Evolutionary conservation across 2,888 invertebrate genomes (phyloP).

Genomic region (Crossocerus cetratus): DNA sequence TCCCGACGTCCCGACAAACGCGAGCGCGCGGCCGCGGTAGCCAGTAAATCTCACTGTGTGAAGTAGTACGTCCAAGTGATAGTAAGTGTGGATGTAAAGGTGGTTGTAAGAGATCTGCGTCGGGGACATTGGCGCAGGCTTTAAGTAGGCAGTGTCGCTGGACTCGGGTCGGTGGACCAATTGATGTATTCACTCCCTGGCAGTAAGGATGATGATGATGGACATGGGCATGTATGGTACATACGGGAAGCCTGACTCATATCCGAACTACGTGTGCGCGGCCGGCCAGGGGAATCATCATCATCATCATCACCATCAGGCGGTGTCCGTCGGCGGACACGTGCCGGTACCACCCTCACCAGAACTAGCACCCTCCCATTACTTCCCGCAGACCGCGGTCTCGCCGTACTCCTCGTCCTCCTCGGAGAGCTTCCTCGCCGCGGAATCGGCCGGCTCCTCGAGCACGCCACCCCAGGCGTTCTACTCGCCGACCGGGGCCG

Average conservation of each 20-base stretch:
- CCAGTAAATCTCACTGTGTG: too few relatives aligned
- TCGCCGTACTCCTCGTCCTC: constrained; percentile 74
- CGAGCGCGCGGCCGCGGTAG: too few relatives aligned
- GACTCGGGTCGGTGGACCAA: constrained; percentile 45
- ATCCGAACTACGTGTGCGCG: constrained; percentile 71
- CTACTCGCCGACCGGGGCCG: constrained; percentile 72
- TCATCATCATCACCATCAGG: constrained; percentile 54
- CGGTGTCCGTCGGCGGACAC: constrained; percentile 76
- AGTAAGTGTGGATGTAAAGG: too few relatives aligned
- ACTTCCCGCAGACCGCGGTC: constrained; percentile 71
- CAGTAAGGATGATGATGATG: constrained; percentile 85
- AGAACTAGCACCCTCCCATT: constrained; percentile 70
- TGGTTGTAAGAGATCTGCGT: neutral
- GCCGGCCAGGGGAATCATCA: constrained; percentile 58
- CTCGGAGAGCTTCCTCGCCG: constrained; percentile 71
- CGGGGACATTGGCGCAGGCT: neutral
- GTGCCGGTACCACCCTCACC: constrained; percentile 78
- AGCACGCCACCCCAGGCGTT: constrained; percentile 69
- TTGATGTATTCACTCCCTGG: constrained; percentile 68
- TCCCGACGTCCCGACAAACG: too few relatives aligned
- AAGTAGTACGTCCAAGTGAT: too few relatives aligned
- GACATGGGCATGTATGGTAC: constrained; percentile 88
- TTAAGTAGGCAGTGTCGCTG: constrained; percentile 10
- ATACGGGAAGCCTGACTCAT: constrained; percentile 75
- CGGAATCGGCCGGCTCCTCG: constrained; percentile 66